Conservation (phyloP, 2,797 vertebrate species). For the Silurus aristotelis region DNA sequence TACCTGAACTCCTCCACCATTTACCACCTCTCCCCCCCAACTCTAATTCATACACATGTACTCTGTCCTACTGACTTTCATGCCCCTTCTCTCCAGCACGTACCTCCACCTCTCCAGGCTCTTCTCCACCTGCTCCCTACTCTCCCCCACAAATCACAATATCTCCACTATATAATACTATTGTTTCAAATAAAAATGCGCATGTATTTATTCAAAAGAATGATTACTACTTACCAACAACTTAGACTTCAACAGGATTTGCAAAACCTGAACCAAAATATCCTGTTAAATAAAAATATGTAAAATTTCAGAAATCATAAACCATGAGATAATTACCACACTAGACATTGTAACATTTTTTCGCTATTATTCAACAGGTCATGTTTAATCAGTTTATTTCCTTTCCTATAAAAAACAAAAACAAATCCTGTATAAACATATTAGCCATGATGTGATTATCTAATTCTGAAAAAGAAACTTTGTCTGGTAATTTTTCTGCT, state of each 20-base stretch:
- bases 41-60: no score
- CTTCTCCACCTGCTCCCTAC: no score
- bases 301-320: background rate
- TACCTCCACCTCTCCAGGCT: no score
- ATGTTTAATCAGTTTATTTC: background rate
- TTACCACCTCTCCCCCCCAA: no score
- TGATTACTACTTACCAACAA: slow-evolving; percentile 83
- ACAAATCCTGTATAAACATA: background rate
- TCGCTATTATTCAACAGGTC: background rate
- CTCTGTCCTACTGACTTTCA: no score
- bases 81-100: no score
- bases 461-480: background rate
- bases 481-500: background rate
- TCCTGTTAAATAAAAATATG: slow-evolving; percentile 75
- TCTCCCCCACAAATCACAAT: no score
- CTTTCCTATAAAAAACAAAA: background rate
- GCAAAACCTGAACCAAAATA: slow-evolving; percentile 95
- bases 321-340: background rate
- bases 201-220: background rate
- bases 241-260: slow-evolving; percentile 96
- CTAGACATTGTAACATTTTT: background rate
- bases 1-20: no score
- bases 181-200: no score
- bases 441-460: no score
- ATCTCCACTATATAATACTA: no score